phyloP scores from a whole-genome alignment of 2,888 invertebrate genomes.

The Sphaerophoria rueppellii region DNA sequence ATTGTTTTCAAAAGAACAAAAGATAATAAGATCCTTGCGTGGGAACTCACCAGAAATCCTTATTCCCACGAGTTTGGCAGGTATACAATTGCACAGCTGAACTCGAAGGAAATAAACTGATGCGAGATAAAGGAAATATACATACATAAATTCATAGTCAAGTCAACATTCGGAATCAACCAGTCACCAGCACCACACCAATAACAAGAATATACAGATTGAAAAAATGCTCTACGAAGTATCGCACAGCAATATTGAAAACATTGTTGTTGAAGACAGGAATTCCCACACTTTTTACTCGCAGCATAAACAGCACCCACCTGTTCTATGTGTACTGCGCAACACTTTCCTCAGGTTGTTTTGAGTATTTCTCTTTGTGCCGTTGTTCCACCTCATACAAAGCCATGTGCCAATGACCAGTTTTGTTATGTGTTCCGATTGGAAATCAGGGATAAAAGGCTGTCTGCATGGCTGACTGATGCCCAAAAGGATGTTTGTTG shows the following conservation, averaged over 20 bases:
- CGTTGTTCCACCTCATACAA: slow-evolving; percentile 47
- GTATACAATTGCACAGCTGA: slow-evolving; percentile 68
- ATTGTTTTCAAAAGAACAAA: not conserved
- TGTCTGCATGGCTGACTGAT: slow-evolving; percentile 58
- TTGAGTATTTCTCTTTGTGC: slow-evolving; percentile 48
- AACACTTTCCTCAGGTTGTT: slow-evolving; percentile 32
- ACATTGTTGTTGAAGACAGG: slow-evolving; percentile 51
- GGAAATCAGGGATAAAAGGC: slow-evolving; percentile 60
- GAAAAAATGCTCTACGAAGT: slow-evolving; percentile 9
- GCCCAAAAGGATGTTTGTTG: slow-evolving; percentile 68
- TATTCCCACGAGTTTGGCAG: slow-evolving; percentile 76
- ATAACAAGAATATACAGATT: slow-evolving; percentile 21
- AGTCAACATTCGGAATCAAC: no score
- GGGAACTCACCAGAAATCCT: slow-evolving; percentile 78
- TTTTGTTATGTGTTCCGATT: slow-evolving; percentile 70
- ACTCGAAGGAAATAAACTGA: slow-evolving; percentile 57
- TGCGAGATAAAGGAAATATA: slow-evolving; percentile 59
- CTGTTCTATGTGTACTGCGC: slow-evolving; percentile 55
- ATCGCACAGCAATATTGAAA: not conserved
- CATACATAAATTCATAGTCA: no score
- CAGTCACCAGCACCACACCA: slow-evolving; percentile 35
- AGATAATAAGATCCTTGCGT: slow-evolving; percentile 75
- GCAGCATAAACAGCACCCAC: slow-evolving; percentile 64
- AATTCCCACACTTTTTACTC: slow-evolving; percentile 72
- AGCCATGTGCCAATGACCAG: slow-evolving; percentile 55